Evolutionary conservation across 2,888 invertebrate genomes (phyloP).

Genomic region (Cacoxenus indagator): DNA sequence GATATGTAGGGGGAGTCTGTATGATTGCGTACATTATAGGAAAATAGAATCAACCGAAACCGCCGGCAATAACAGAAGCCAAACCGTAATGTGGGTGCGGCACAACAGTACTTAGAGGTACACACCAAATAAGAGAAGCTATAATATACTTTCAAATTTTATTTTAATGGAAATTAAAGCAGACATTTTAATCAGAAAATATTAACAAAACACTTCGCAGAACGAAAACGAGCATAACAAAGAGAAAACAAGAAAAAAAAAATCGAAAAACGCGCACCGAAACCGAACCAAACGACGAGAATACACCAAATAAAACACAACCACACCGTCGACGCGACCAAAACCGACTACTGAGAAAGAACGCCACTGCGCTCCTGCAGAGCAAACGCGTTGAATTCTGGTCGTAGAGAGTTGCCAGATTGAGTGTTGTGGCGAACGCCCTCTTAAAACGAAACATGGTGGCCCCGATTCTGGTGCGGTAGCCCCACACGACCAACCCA

Average conservation of each 20-base stretch:
- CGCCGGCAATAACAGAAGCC: no score
- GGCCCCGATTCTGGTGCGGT: no score
- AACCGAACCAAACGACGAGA: conserved; percentile 31
- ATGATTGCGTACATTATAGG: no score
- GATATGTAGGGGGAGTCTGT: no score
- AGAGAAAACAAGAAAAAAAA: conserved; percentile 20
- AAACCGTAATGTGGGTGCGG: neutral
- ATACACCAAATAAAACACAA: conserved; percentile 49
- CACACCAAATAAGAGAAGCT: conserved; percentile 36
- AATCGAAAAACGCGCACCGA: conserved; percentile 39
- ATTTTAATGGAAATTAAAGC: conserved; percentile 33
- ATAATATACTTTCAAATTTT: neutral
- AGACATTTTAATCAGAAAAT: neutral
- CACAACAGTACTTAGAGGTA: neutral
- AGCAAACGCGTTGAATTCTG: no score
- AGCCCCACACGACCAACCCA: neutral
- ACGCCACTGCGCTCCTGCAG: no score
- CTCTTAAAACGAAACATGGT: no score
- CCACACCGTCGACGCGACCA: conserved; percentile 29
- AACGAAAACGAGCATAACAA: conserved; percentile 32
- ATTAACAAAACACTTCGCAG: conserved; percentile 45
- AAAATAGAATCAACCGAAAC: no score
- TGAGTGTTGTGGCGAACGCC: no score
- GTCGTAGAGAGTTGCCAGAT: no score
- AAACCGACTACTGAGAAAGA: no score